These are phyloP conservation scores for Pecten maximus DNA, from an alignment of 2,888 invertebrate genomes.

Conservation along the genomic window DNA sequence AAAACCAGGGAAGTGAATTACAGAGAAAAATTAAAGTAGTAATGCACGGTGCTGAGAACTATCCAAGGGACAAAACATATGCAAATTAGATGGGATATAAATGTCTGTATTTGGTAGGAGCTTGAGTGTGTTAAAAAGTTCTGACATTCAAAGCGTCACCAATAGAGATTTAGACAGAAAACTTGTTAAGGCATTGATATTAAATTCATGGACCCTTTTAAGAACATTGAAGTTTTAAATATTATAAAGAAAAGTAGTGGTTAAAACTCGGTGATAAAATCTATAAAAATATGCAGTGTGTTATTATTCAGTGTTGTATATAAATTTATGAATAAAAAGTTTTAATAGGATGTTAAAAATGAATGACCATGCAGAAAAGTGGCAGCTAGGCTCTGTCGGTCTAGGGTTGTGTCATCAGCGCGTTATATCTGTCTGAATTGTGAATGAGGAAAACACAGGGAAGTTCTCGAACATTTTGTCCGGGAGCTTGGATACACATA, in stretches of 20 bases:
- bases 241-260: background rate
- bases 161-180: constrained; percentile 22
- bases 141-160: background rate
- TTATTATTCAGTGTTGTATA: background rate
- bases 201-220: constrained; percentile 6
- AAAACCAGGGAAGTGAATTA: background rate
- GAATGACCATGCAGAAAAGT: constrained; percentile 9
- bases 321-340: constrained; percentile 5
- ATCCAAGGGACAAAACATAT: background rate
- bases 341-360: constrained; percentile 26
- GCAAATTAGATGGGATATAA: background rate
- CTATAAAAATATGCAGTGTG: background rate
- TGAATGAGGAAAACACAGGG: background rate
- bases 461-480: background rate
- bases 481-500: constrained; percentile 5
- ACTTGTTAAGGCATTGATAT: constrained; percentile 12
- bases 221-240: constrained; percentile 28
- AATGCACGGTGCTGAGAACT: background rate
- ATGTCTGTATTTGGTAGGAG: constrained; percentile 5
- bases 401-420: background rate
- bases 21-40: background rate
- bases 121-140: background rate
- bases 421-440: background rate
- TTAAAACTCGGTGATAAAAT: constrained; percentile 9
- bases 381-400: background rate